These are phyloP conservation scores for Penelope pileata DNA, from an alignment of 2,113 vertebrate species.

Conservation along the genomic window DNA sequence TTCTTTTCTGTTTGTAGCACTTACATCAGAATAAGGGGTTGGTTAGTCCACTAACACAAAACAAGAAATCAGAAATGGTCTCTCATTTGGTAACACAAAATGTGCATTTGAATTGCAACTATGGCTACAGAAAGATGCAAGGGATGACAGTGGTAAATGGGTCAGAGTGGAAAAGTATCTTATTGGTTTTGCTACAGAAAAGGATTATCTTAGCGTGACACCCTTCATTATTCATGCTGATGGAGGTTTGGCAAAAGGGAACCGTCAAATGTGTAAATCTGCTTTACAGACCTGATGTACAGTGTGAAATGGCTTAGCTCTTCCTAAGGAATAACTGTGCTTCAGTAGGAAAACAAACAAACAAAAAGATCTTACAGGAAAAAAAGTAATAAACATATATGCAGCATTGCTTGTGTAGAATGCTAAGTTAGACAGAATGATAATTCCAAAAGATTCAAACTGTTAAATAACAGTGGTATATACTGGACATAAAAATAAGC, in stretches of 20 bases:
- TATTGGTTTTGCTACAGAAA: not conserved
- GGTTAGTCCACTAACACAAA: not conserved
- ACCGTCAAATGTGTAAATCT: not conserved
- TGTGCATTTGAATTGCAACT: not conserved
- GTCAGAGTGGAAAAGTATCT: not conserved
- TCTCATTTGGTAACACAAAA: not conserved
- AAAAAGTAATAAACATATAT: not conserved
- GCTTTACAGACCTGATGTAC: constrained; percentile 17
- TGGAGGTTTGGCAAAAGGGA: not conserved
- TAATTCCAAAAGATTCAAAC: not conserved
- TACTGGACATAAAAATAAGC: not conserved
- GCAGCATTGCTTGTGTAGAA: not conserved
- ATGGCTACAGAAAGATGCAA: not conserved
- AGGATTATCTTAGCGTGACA: not conserved
- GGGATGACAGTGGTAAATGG: not conserved
- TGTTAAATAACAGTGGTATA: not conserved
- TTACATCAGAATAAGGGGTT: not conserved
- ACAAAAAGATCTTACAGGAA: not conserved
- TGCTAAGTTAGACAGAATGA: not conserved
- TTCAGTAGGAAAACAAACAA: not conserved
- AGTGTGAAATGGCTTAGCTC: constrained; percentile 4
- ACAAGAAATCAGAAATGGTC: not conserved
- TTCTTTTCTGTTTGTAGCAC: not conserved
- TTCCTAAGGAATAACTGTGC: constrained; percentile 13
- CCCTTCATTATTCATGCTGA: constrained; percentile 41